Conservation (phyloP, 2,113 vertebrate genomes). For the Benthochromis sp. region DNA sequence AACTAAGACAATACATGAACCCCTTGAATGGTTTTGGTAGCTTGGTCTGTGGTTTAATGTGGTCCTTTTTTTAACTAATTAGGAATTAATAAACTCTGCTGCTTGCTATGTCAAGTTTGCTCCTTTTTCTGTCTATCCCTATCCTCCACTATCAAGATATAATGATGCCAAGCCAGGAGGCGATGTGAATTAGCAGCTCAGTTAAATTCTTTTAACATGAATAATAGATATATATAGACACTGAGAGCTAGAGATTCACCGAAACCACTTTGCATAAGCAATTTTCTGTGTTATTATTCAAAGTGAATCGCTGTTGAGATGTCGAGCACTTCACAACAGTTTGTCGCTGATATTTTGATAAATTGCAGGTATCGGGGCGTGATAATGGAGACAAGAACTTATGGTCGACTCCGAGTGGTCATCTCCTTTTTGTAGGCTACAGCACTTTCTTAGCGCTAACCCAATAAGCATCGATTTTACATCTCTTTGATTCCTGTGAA, state of each 20-base stretch:
- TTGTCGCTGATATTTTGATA: not conserved
- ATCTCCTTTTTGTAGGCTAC: slow-evolving; percentile 37
- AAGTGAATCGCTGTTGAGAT: not conserved
- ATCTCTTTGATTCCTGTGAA: slow-evolving; percentile 49
- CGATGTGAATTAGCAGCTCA: not conserved
- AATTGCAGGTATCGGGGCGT: not conserved
- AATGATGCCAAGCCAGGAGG: not conserved
- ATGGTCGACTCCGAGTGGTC: slow-evolving; percentile 9
- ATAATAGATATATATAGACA: not conserved
- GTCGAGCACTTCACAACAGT: not conserved
- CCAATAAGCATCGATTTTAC: slow-evolving; percentile 58
- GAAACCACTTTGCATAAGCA: not conserved
- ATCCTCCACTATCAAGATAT: not conserved
- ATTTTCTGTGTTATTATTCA: not conserved
- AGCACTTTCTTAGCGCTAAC: slow-evolving; percentile 42
- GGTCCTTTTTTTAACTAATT: slow-evolving; percentile 64
- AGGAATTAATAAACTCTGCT: slow-evolving; percentile 48
- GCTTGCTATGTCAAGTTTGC: slow-evolving; percentile 18
- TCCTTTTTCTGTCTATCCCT: not conserved
- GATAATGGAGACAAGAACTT: not conserved
- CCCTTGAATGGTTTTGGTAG: slow-evolving; percentile 35
- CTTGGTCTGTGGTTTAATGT: slow-evolving; percentile 43
- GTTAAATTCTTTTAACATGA: not conserved
- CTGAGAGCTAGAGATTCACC: not conserved
- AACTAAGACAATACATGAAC: slow-evolving; percentile 4